Evolutionary conservation across 1,140 invertebrate species (phyloP).

Genomic region (Drosophila micromelanica): DNA sequence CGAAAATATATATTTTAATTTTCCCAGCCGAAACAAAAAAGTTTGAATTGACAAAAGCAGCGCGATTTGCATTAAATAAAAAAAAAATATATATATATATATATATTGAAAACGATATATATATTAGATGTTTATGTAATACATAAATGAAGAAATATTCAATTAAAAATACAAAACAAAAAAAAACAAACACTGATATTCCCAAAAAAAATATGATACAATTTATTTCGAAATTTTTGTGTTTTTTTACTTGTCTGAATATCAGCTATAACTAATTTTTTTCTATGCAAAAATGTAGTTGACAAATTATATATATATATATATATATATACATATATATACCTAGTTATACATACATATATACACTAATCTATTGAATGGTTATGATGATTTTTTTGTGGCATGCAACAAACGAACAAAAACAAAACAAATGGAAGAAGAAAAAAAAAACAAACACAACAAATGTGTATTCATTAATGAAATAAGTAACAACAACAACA

Average conservation of each 20-base stretch:
- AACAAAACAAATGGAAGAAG: conserved; percentile 1
- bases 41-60: too few species aligned
- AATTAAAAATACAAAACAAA: too few species aligned
- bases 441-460: conserved; percentile 8
- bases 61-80: too few species aligned
- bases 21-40: too few species aligned
- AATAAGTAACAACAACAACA: conserved; percentile 27
- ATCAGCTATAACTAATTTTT: conserved; percentile 51
- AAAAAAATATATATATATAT: too few species aligned
- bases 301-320: conserved; percentile 33
- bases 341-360: conserved; percentile 37
- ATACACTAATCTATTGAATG: conserved; percentile 48
- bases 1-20: too few species aligned
- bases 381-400: conserved; percentile 39
- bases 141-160: too few species aligned
- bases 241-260: conserved; percentile 23
- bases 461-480: conserved; percentile 46
- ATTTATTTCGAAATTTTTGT: conserved; percentile 11
- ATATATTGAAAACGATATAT: too few species aligned
- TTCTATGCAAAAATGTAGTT: conserved; percentile 55
- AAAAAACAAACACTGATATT: too few species aligned
- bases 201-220: too few species aligned
- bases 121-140: too few species aligned
- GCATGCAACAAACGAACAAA: conserved; percentile 22
- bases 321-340: conserved; percentile 40